These are phyloP conservation scores for Maccullochella peelii DNA, from an alignment of 2,113 vertebrate species.

Conservation along the genomic window DNA sequence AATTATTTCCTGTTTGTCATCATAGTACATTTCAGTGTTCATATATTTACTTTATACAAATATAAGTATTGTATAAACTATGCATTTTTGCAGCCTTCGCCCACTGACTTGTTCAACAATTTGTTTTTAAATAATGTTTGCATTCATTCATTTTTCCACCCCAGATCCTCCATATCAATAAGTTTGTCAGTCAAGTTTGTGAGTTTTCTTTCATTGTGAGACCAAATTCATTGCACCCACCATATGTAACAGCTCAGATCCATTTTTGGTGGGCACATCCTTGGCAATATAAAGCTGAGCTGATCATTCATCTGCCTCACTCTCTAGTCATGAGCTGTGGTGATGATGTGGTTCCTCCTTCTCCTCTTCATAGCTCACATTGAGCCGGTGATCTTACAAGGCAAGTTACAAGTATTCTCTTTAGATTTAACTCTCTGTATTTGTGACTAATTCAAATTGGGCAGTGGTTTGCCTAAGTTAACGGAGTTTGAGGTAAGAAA, in stretches of 20 bases:
- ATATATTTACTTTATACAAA: not conserved
- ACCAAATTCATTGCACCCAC: too few species aligned
- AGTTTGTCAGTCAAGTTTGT: not conserved
- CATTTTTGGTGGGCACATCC: conserved; percentile 9
- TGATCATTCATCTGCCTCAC: conserved; percentile 21
- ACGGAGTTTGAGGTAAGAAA: not conserved
- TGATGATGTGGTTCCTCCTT: conserved; percentile 54
- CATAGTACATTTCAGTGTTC: not conserved
- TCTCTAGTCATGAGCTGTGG: conserved; percentile 21
- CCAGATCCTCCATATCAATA: not conserved
- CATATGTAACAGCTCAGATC: not conserved
- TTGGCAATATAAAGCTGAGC: conserved; percentile 44
- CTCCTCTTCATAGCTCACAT: conserved; percentile 10
- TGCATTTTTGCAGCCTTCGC: too few species aligned
- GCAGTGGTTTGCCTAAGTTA: not conserved
- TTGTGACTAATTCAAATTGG: not conserved
- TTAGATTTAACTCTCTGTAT: not conserved
- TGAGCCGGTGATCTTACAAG: not conserved
- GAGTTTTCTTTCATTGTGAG: not conserved
- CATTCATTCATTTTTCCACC: not conserved
- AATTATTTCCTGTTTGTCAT: not conserved
- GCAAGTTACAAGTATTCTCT: conserved; percentile 14
- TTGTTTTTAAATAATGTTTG: not conserved
- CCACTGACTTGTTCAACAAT: too few species aligned
- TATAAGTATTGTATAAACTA: too few species aligned